These are phyloP conservation scores for Menura novaehollandiae DNA, from an alignment of 2,113 vertebrate species.

Conservation along the genomic window DNA sequence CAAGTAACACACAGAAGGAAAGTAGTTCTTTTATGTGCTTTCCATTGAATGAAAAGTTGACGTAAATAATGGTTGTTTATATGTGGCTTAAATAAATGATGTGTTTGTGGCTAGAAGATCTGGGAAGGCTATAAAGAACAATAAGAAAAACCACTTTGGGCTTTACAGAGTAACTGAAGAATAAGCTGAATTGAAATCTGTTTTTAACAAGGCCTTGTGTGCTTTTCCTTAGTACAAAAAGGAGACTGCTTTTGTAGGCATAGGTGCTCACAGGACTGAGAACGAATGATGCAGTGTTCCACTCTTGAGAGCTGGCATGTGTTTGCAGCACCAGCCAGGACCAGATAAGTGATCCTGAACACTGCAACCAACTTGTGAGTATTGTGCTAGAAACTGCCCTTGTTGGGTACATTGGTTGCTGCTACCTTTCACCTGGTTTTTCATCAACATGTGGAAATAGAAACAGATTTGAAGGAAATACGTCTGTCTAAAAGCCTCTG, in stretches of 20 bases:
- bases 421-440: background rate
- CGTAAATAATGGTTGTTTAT: slow-evolving; percentile 21
- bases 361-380: background rate
- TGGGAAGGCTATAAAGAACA: slow-evolving; percentile 5
- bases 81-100: slow-evolving; percentile 25
- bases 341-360: background rate
- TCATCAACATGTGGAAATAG: background rate
- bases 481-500: background rate
- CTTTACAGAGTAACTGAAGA: background rate
- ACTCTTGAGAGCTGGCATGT: background rate
- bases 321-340: background rate
- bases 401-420: background rate
- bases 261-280: background rate
- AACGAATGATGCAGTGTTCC: background rate
- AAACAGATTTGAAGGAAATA: background rate
- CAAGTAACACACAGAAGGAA: slow-evolving; percentile 7
- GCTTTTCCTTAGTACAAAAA: background rate
- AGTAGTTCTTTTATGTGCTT: slow-evolving; percentile 28
- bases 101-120: slow-evolving; percentile 20
- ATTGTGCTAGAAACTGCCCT: background rate
- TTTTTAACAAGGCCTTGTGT: background rate
- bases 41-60: slow-evolving; percentile 32
- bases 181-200: background rate
- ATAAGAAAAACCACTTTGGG: background rate
- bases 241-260: background rate